These are phyloP conservation scores for Exocentrus adspersus DNA, from an alignment of 2,888 invertebrate genomes.

Conservation along the genomic window DNA sequence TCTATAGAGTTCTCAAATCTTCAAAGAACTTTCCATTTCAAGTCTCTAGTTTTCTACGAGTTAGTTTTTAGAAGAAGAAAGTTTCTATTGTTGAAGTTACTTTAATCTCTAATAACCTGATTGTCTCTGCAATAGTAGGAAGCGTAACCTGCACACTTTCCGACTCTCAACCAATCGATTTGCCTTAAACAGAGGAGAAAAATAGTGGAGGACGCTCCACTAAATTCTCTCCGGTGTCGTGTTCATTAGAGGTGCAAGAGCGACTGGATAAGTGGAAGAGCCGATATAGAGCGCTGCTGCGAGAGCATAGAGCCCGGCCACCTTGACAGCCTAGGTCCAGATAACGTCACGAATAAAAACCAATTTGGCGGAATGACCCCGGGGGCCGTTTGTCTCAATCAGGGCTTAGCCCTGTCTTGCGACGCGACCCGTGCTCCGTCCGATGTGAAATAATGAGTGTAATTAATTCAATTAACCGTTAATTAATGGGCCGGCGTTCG, in stretches of 20 bases:
- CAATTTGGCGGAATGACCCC: constrained; percentile 63
- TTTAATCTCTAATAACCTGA: no score
- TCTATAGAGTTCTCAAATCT: no score
- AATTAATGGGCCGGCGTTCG: constrained; percentile 66
- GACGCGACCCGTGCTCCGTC: constrained; percentile 56
- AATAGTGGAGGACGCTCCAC: neutral
- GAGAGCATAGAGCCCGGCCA: constrained; percentile 42
- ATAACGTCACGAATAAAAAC: constrained; percentile 59
- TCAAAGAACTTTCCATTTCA: no score
- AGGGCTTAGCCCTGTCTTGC: constrained; percentile 61
- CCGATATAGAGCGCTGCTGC: neutral
- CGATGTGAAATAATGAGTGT: constrained; percentile 65
- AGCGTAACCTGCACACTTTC: no score
- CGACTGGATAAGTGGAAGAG: constrained; percentile 32
- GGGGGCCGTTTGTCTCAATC: constrained; percentile 64
- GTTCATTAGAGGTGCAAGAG: constrained; percentile 38
- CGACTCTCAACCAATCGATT: no score
- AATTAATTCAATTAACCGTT: constrained; percentile 69
- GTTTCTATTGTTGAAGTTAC: no score
- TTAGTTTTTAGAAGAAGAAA: no score
- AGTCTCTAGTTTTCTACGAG: no score
- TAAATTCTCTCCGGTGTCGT: constrained; percentile 22
- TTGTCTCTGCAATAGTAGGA: no score
- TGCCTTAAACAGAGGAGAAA: neutral
- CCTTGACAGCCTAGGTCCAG: constrained; percentile 53